These are phyloP conservation scores for Microctenopoma lineatum DNA, from an alignment of 2,797 vertebrate genomes.

Conservation along the genomic window DNA sequence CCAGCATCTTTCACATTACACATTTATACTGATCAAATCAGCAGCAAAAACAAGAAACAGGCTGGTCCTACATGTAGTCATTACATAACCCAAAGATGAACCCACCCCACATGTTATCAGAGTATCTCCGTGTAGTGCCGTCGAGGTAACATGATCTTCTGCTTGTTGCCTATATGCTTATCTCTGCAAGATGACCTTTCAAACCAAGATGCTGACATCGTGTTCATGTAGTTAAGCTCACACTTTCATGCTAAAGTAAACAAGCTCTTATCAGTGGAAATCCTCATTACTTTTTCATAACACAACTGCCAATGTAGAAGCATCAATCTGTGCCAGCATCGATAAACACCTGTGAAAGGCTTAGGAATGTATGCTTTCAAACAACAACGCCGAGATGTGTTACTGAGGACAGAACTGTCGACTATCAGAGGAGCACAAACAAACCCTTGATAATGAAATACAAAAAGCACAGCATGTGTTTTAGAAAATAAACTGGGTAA, in stretches of 20 bases:
- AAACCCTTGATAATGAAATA: slow-evolving; percentile 1
- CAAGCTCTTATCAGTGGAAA: not conserved
- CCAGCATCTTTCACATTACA: not conserved
- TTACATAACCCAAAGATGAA: no score
- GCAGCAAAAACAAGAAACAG: no score
- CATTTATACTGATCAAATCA: no score
- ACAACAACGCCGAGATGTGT: not conserved
- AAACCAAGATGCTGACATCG: slow-evolving; percentile 23
- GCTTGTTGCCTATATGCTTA: not conserved
- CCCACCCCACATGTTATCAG: not conserved
- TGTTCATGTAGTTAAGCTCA: slow-evolving; percentile 14
- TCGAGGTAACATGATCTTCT: slow-evolving; percentile 16
- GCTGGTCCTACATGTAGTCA: no score
- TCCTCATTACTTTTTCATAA: not conserved
- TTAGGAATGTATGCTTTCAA: not conserved
- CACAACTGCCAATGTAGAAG: slow-evolving; percentile 16
- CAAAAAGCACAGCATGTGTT: not conserved
- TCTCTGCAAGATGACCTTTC: slow-evolving; percentile 44
- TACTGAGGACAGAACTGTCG: not conserved
- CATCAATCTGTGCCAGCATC: not conserved
- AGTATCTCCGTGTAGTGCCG: not conserved
- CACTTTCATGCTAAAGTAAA: slow-evolving; percentile 20
- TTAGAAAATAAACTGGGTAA: slow-evolving; percentile 1
- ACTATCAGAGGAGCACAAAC: not conserved
- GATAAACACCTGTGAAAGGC: not conserved